Percentiles rank a stretch among this genome's conserved stretches.
phyloP scores from a whole-genome alignment of 30 jellyfish, hydroid and myxozoan genomes.

The Aurelia aurita region DNA sequence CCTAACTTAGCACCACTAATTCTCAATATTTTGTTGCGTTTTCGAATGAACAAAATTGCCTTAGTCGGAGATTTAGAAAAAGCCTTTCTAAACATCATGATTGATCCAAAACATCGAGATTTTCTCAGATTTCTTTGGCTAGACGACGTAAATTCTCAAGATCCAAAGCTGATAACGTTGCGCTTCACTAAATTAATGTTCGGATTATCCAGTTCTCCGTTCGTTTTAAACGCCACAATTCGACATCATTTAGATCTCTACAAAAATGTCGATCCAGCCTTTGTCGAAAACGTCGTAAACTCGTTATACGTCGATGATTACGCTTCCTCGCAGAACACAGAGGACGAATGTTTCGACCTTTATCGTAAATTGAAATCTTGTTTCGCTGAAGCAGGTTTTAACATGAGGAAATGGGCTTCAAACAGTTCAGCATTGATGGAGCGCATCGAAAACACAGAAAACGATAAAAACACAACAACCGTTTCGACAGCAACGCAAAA shows the following conservation, averaged over 20 bases:
- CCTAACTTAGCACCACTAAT: too few species aligned
- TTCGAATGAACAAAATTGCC: slow-evolving; percentile 6
- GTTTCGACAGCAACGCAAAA: too few species aligned
- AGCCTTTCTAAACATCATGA: slow-evolving; percentile 1
- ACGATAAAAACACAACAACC: background rate
- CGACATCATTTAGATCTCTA: too few species aligned
- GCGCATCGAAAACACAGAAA: background rate
- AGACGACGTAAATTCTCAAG: background rate
- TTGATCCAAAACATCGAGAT: slow-evolving; percentile 9
- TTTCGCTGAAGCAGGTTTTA: slow-evolving; percentile 11
- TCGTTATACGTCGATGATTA: slow-evolving; percentile 16
- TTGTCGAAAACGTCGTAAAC: background rate
- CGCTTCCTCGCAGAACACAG: background rate
- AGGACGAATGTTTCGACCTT: slow-evolving; percentile 9
- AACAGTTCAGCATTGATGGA: too few species aligned
- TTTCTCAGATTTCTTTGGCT: slow-evolving; percentile 27
- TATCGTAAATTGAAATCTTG: slow-evolving; percentile 13
- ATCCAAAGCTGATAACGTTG: slow-evolving; percentile 6
- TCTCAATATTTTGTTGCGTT: slow-evolving; percentile 27
- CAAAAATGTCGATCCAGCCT: background rate
- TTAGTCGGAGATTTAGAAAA: background rate
- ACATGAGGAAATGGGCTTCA: slow-evolving; percentile 1
- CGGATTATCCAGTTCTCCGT: slow-evolving; percentile 15
- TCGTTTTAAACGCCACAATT: too few species aligned
- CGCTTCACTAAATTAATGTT: slow-evolving; percentile 6